These are phyloP conservation scores for Artibeus lituratus DNA, from an alignment of 2,797 vertebrate genomes.

Conservation along the genomic window DNA sequence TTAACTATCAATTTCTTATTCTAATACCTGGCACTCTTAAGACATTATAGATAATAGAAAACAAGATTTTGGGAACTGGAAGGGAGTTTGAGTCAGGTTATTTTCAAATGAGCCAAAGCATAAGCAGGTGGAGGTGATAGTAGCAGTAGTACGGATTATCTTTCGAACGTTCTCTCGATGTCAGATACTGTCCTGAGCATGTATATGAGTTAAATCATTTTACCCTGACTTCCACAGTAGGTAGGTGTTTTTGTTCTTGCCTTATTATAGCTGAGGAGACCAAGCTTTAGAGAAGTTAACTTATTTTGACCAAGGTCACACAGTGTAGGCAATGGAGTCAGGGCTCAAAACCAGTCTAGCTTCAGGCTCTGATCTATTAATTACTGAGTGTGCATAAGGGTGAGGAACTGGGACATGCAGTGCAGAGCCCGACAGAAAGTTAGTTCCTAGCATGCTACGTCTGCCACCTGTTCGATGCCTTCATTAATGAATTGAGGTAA, in stretches of 20 bases:
- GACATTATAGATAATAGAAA: neutral
- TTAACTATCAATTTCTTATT: constrained; percentile 16
- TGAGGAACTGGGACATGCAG: neutral
- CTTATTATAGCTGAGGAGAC: neutral
- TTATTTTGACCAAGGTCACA: neutral
- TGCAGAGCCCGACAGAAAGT: neutral
- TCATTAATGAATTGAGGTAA: neutral
- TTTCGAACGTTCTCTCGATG: neutral
- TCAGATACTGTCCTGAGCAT: neutral
- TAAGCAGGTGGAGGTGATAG: neutral
- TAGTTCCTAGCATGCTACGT: neutral
- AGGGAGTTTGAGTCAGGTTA: neutral
- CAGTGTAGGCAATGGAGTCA: neutral
- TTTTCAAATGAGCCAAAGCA: neutral
- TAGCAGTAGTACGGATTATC: neutral
- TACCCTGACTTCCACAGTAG: neutral
- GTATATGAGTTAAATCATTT: neutral
- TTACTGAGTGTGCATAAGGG: neutral
- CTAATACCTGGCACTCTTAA: neutral
- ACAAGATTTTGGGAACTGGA: neutral
- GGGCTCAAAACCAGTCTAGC: neutral
- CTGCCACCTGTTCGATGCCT: neutral
- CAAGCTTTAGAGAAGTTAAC: neutral
- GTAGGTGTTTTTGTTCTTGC: neutral
- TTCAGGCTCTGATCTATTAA: neutral